These are phyloP conservation scores for Aphelenchoides bicaudatus DNA, from an alignment of 2,888 invertebrate species.

Conservation along the genomic window DNA sequence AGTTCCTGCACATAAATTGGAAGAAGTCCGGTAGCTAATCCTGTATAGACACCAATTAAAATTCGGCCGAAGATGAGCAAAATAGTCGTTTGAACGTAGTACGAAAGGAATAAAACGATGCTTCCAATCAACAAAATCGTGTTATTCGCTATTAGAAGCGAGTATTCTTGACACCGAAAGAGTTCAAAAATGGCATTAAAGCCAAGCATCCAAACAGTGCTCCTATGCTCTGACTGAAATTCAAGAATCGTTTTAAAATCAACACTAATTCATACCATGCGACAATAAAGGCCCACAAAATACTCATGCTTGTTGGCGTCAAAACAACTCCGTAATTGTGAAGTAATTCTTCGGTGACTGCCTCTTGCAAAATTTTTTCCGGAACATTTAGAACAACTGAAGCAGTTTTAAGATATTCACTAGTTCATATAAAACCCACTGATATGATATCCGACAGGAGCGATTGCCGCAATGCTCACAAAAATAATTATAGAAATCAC, in stretches of 20 bases:
- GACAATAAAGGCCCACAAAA: constrained; percentile 26
- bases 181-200: constrained; percentile 20
- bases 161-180: constrained; percentile 26
- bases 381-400: constrained; percentile 54
- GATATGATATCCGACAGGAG: constrained; percentile 44
- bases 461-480: constrained; percentile 10
- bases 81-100: constrained; percentile 17
- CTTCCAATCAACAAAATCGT: constrained; percentile 23
- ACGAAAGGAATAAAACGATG: constrained; percentile 26
- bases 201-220: constrained; percentile 48
- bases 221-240: constrained; percentile 47
- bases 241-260: constrained; percentile 39
- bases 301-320: constrained; percentile 7
- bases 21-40: constrained; percentile 45
- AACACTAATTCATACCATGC: not conserved
- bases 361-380: constrained; percentile 38
- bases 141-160: constrained; percentile 29
- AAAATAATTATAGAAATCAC: constrained; percentile 18
- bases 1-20: constrained; percentile 51
- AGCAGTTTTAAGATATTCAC: too few species aligned
- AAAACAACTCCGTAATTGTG: constrained; percentile 15
- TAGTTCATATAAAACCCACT: too few species aligned
- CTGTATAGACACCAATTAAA: constrained; percentile 35
- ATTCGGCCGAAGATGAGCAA: constrained; percentile 31
- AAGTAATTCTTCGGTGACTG: constrained; percentile 13